phyloP scores from a whole-genome alignment of 2,888 invertebrate species.

The Sesia apiformis region DNA sequence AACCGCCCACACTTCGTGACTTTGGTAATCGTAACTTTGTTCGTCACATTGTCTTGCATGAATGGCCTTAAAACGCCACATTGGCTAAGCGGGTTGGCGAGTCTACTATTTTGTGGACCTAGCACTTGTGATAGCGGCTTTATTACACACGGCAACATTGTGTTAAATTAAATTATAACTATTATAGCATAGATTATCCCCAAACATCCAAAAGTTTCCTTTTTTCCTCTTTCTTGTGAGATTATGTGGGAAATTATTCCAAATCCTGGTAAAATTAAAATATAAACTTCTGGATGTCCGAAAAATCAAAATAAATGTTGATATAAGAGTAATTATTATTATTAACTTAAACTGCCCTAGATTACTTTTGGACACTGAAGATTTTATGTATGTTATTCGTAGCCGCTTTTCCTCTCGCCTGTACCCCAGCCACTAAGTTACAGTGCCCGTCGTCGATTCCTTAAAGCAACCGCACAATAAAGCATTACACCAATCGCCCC shows the following conservation, averaged over 20 bases:
- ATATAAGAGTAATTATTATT: slow-evolving; percentile 53
- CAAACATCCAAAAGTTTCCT: slow-evolving; percentile 81
- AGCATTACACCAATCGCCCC: slow-evolving; percentile 44
- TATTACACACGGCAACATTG: too few relatives aligned
- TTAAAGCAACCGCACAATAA: slow-evolving; percentile 39
- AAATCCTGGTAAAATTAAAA: slow-evolving; percentile 89
- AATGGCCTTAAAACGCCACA: too few relatives aligned
- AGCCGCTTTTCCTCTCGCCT: background rate
- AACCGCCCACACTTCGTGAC: too few relatives aligned
- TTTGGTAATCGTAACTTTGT: too few relatives aligned
- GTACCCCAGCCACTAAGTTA: slow-evolving; percentile 15
- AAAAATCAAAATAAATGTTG: slow-evolving; percentile 93
- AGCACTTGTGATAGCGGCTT: too few relatives aligned
- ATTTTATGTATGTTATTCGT: background rate
- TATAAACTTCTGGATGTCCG: slow-evolving; percentile 91
- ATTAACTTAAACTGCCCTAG: too few relatives aligned
- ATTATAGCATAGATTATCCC: slow-evolving; percentile 90
- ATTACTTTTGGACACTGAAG: too few relatives aligned
- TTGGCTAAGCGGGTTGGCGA: too few relatives aligned
- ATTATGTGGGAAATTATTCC: slow-evolving; percentile 88
- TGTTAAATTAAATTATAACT: too few relatives aligned
- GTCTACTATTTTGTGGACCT: too few relatives aligned
- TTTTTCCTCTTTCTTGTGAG: slow-evolving; percentile 82
- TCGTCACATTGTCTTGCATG: too few relatives aligned
- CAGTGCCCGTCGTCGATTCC: slow-evolving; percentile 36